Evolutionary conservation across 1,140 invertebrate species (phyloP), one percentile per base, ranked within the genome.

Genomic region (Philaenus spumarius): DNA sequence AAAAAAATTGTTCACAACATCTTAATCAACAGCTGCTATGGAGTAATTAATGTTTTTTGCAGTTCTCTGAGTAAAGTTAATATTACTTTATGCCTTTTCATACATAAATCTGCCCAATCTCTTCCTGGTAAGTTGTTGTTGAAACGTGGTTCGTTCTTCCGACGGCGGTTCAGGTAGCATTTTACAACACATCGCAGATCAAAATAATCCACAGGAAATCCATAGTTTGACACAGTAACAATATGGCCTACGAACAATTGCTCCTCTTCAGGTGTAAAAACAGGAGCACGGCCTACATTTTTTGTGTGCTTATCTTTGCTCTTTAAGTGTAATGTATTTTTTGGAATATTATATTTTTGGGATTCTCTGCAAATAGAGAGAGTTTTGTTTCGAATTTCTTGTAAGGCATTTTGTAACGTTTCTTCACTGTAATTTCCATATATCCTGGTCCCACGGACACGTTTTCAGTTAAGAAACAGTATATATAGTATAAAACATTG

Each of bases 1-100:
- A 55, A 69, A 68, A 69, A 64, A 70, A 47, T 58, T 39, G n/a
- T 34, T 67, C 65, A 67, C 69, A 71, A 46, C 73, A 12, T 69
- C 73, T 62, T 73, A 71, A 61, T 71, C 72, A 59, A 72, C 48
- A 70, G 71, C 7, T 11, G 64, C 66, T 40, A 63, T 56, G 23
- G 53, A 48, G 37, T 59, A 39, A 60, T 66, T 68, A n/a, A 70
- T 69, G 26, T 40, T 20, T 66, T 66, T 55, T 2, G 60, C 51
- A 14, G 59, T 11, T 60, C 60, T 58, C 48, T 65, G 57, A 30
- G 55, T 55, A 26, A 67, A 40, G 24, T 58, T 26, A n/a, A n/a
- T n/a, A n/a, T n/a, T n/a, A n/a, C n/a, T 47, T n/a, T n/a, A 40
- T 66, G 55, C 53, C 66, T 55, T 17, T 60, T 57, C 37, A 68